Conservation (phyloP, 2,888 invertebrate genomes). For the Cyaniris semiargus region DNA sequence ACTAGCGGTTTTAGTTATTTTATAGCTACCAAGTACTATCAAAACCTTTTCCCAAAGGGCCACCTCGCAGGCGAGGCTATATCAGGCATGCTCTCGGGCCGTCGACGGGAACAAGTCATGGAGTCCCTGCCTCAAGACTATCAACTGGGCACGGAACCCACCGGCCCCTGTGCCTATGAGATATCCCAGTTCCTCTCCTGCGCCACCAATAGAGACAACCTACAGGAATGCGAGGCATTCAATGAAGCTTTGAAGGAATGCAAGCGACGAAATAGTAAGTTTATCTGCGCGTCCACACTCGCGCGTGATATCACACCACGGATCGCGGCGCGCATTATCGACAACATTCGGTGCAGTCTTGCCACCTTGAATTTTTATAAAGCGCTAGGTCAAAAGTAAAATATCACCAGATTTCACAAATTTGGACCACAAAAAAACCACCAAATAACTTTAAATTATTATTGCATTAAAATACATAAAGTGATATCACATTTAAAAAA, state of each 20-base stretch:
- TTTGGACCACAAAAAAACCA: too few relatives aligned
- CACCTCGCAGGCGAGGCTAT: constrained; percentile 94
- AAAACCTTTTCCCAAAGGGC: constrained; percentile 77
- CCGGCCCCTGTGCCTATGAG: constrained; percentile 94
- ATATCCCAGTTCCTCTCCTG: constrained; percentile 97
- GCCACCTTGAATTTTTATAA: too few relatives aligned
- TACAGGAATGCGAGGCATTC: constrained; percentile 95
- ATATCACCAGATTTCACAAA: too few relatives aligned
- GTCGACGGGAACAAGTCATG: constrained; percentile 57
- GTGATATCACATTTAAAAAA: too few relatives aligned
- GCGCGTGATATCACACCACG: too few relatives aligned
- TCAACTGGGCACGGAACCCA: constrained; percentile 71
- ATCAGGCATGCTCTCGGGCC: constrained; percentile 73
- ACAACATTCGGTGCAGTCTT: too few relatives aligned
- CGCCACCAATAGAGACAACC: constrained; percentile 89
- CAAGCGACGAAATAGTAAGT: constrained; percentile 86
- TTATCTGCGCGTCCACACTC: too few relatives aligned
- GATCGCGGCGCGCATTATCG: too few relatives aligned
- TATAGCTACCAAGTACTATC: neutral
- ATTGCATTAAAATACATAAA: too few relatives aligned
- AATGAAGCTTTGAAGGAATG: constrained; percentile 97
- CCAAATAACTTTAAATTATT: too few relatives aligned
- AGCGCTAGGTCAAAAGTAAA: too few relatives aligned
- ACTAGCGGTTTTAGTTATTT: too few relatives aligned
- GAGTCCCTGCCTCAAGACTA: constrained; percentile 61